These are phyloP conservation scores for Antheraea yamamai DNA, from an alignment of 2,888 invertebrate species.

Conservation along the genomic window DNA sequence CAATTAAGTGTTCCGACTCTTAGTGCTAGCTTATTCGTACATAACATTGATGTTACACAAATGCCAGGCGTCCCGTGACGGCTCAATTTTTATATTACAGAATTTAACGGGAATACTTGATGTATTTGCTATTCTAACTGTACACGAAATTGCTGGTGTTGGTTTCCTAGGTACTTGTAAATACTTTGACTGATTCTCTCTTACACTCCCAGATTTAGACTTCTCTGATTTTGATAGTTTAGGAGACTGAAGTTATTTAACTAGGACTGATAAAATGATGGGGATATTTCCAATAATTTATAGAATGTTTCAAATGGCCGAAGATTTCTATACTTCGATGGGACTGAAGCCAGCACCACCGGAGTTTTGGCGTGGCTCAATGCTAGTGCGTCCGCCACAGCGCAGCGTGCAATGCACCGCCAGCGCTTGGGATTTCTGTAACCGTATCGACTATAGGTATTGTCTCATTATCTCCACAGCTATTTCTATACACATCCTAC, in stretches of 20 bases:
- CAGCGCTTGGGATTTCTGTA: constrained; percentile 94
- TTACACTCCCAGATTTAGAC: neutral
- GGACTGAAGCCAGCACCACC: constrained; percentile 90
- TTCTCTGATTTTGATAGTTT: neutral
- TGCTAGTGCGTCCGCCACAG: constrained; percentile 88
- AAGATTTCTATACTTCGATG: constrained; percentile 91
- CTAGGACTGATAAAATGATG: neutral
- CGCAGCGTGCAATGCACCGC: constrained; percentile 88
- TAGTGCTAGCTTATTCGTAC: no score
- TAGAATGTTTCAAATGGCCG: constrained; percentile 91
- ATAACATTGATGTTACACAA: no score
- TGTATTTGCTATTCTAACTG: neutral
- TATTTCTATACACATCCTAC: no score
- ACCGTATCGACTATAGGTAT: constrained; percentile 90
- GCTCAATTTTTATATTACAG: neutral
- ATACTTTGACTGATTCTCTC: no score
- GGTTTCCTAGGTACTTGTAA: neutral
- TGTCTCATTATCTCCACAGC: neutral
- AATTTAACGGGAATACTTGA: neutral
- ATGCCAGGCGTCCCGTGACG: no score
- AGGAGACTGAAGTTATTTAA: neutral
- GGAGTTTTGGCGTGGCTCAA: constrained; percentile 92
- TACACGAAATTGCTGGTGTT: neutral
- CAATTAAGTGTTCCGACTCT: no score
- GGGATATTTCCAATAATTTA: constrained; percentile 25